A percentile compares a stretch with the other conserved stretches of the same genome.
These are phyloP conservation scores for Hippocampus barbouri DNA, from an alignment of 2,113 vertebrate genomes.

Conservation along the genomic window DNA sequence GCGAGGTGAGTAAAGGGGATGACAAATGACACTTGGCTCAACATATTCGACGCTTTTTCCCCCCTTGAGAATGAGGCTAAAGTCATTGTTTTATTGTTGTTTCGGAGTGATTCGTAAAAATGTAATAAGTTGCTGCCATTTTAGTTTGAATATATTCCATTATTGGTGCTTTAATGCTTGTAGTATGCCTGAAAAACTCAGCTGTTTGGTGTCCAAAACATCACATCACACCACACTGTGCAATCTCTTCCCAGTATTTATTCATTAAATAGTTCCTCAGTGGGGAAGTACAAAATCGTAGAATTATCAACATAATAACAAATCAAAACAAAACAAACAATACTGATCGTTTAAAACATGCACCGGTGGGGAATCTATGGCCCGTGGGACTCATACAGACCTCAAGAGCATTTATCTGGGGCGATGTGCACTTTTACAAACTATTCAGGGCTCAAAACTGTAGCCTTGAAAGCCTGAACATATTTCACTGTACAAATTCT, in stretches of 20 bases:
- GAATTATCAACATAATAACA: background rate
- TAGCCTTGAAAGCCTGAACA: background rate
- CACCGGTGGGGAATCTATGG: background rate
- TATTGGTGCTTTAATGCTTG: constrained; percentile 11
- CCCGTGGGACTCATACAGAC: background rate
- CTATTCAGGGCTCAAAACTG: background rate
- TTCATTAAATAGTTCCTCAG: background rate
- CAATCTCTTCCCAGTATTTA: background rate
- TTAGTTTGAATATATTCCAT: constrained; percentile 29
- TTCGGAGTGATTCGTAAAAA: background rate
- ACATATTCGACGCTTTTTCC: background rate
- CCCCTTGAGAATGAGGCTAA: background rate
- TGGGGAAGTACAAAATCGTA: background rate
- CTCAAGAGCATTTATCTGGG: background rate
- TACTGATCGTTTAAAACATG: background rate
- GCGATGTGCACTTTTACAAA: background rate
- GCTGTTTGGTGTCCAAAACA: constrained; percentile 29
- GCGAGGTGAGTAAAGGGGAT: constrained; percentile 54
- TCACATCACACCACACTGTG: constrained; percentile 11
- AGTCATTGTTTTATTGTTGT: background rate
- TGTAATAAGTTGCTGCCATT: constrained; percentile 37
- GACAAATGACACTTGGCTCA: constrained; percentile 17
- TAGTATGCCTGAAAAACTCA: constrained; percentile 33
- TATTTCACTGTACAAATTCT: background rate
- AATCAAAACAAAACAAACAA: background rate